Evolutionary conservation across 2,113 vertebrate species (phyloP).

Genomic region (Megaceryle torquata): DNA sequence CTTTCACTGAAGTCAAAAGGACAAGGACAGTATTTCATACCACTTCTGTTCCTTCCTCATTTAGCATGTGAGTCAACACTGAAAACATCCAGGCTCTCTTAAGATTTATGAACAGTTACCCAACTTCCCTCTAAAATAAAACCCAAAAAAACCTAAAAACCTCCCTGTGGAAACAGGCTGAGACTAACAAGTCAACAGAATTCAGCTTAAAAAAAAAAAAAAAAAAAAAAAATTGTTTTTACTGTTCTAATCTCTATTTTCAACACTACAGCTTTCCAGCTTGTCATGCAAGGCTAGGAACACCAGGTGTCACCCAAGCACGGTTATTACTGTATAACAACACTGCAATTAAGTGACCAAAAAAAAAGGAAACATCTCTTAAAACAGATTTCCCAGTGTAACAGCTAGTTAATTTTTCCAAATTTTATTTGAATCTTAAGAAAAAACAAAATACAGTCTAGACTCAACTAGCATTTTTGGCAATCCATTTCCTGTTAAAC

Average conservation of each 20-base stretch:
- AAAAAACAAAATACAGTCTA: neutral
- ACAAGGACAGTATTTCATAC: neutral
- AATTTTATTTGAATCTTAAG: neutral
- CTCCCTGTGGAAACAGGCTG: neutral
- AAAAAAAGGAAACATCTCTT: neutral
- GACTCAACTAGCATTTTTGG: neutral
- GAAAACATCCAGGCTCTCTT: neutral
- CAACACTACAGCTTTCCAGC: neutral
- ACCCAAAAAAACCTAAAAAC: neutral
- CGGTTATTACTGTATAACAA: fast-evolving
- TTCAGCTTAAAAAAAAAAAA: too few species aligned
- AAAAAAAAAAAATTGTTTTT: neutral
- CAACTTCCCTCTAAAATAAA: neutral
- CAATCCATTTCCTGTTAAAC: neutral
- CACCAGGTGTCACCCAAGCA: slow-evolving; percentile 48
- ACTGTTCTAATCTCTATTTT: neutral
- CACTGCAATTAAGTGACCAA: neutral
- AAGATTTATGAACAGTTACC: neutral
- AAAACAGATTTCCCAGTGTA: neutral
- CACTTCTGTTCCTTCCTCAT: neutral
- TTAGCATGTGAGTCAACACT: neutral
- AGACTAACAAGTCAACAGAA: neutral
- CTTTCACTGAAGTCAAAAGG: neutral
- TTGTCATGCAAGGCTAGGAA: slow-evolving; percentile 6
- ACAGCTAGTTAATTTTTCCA: neutral